Conservation (phyloP, 1,140 invertebrate species). For the Neelides sp. region DNA sequence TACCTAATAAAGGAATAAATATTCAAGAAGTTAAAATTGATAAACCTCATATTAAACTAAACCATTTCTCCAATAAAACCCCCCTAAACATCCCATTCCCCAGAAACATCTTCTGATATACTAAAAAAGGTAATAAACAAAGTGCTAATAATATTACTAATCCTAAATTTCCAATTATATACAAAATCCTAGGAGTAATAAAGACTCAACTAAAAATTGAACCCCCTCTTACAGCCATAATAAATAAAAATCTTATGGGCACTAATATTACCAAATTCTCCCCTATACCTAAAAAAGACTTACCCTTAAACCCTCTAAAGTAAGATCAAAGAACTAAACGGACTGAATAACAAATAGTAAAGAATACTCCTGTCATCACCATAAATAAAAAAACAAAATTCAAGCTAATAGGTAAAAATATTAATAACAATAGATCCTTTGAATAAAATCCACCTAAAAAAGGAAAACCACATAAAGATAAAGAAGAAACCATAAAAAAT, state of each 20-base stretch:
- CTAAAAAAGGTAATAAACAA: not conserved
- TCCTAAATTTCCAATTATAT: not conserved
- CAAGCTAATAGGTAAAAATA: slow-evolving; percentile 38
- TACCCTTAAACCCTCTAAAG: slow-evolving; percentile 39
- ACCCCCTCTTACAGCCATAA: slow-evolving; percentile 39
- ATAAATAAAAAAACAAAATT: slow-evolving; percentile 42
- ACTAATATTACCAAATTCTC: slow-evolving; percentile 39
- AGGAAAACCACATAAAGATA: slow-evolving; percentile 43
- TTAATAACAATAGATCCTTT: slow-evolving; percentile 49
- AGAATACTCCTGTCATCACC: slow-evolving; percentile 42
- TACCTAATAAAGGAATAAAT: slow-evolving; percentile 32
- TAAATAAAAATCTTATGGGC: slow-evolving; percentile 41
- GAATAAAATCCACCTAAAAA: slow-evolving; percentile 52
- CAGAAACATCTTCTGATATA: too few relatives aligned
- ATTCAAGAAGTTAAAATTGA: slow-evolving; percentile 36
- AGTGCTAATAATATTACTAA: not conserved
- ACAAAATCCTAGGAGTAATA: slow-evolving; percentile 33
- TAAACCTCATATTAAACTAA: slow-evolving; percentile 37
- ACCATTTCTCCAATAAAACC: too few relatives aligned
- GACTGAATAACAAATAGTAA: slow-evolving; percentile 43
- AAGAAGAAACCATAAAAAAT: slow-evolving; percentile 41
- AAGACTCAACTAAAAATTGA: slow-evolving; percentile 38
- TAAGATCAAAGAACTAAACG: slow-evolving; percentile 40
- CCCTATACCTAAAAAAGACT: slow-evolving; percentile 37
- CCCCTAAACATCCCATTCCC: too few relatives aligned